phyloP scores from a whole-genome alignment of 1,140 invertebrate genomes.

The Liolophura sinensis region DNA sequence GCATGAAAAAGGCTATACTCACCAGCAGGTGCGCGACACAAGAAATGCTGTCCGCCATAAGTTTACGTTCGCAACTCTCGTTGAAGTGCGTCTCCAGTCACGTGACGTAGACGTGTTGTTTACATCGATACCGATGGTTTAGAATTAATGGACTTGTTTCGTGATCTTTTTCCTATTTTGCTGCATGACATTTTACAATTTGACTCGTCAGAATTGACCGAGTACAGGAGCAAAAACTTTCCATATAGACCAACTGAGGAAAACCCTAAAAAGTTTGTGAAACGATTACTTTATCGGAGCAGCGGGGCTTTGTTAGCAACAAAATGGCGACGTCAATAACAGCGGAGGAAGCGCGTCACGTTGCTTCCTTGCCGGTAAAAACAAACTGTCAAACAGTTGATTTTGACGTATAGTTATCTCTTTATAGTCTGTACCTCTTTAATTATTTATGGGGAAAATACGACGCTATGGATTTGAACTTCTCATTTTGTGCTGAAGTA shows the following conservation, averaged over 20 bases:
- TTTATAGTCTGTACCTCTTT: too few relatives aligned
- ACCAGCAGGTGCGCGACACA: slow-evolving; percentile 10
- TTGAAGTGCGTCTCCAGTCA: slow-evolving; percentile 45
- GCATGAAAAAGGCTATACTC: slow-evolving; percentile 1
- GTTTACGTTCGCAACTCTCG: too few relatives aligned
- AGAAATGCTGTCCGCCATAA: too few relatives aligned
- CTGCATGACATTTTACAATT: not conserved
- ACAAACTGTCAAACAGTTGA: too few relatives aligned
- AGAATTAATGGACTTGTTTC: slow-evolving; percentile 5
- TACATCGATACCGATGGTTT: slow-evolving; percentile 11
- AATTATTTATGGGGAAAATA: too few relatives aligned
- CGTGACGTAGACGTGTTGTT: slow-evolving; percentile 37
- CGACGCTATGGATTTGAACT: too few relatives aligned
- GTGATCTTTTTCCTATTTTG: not conserved
- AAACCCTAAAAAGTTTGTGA: slow-evolving; percentile 12
- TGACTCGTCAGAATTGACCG: not conserved
- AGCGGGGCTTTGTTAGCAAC: slow-evolving; percentile 32
- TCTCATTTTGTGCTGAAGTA: too few relatives aligned
- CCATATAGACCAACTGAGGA: slow-evolving; percentile 2
- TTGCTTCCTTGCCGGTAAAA: slow-evolving; percentile 23
- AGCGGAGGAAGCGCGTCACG: slow-evolving; percentile 14
- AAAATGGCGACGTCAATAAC: slow-evolving; percentile 33
- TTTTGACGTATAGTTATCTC: too few relatives aligned
- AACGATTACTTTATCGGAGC: not conserved
- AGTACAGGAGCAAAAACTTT: not conserved